Percentiles rank a stretch among this genome's conserved stretches.
These are phyloP conservation scores for Trogon melanurus DNA, from an alignment of 2,113 vertebrate species.

Conservation along the genomic window DNA sequence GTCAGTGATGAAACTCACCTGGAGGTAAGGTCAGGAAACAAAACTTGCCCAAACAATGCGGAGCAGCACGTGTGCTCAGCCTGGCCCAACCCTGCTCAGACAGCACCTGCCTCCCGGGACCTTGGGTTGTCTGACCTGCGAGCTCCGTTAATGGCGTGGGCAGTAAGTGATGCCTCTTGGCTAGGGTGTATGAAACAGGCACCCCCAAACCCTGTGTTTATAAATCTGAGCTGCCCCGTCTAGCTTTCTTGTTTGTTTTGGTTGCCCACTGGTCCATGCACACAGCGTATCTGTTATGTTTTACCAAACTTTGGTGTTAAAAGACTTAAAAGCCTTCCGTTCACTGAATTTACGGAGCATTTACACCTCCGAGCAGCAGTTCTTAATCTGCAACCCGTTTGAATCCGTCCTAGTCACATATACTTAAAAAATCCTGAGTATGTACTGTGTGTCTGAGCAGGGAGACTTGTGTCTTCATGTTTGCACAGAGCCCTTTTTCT, in stretches of 20 bases:
- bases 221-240: neutral
- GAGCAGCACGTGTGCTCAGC: neutral
- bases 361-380: neutral
- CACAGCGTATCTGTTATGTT: neutral
- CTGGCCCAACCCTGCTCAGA: neutral
- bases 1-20: neutral
- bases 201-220: neutral
- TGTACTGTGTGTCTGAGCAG: neutral
- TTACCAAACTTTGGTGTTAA: neutral
- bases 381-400: neutral
- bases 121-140: neutral
- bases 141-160: neutral
- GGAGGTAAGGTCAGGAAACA: neutral
- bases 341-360: neutral
- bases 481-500: neutral
- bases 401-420: neutral
- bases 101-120: neutral
- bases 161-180: neutral
- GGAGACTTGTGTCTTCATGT: accelerated
- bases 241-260: neutral
- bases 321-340: neutral
- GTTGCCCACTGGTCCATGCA: neutral
- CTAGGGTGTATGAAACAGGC: neutral
- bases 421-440: neutral
- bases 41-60: neutral